Percentiles rank a stretch among this genome's conserved stretches.
These are phyloP conservation scores for Mormyrus proboscirostris DNA, from an alignment of 2,797 vertebrate species.

Conservation along the genomic window DNA sequence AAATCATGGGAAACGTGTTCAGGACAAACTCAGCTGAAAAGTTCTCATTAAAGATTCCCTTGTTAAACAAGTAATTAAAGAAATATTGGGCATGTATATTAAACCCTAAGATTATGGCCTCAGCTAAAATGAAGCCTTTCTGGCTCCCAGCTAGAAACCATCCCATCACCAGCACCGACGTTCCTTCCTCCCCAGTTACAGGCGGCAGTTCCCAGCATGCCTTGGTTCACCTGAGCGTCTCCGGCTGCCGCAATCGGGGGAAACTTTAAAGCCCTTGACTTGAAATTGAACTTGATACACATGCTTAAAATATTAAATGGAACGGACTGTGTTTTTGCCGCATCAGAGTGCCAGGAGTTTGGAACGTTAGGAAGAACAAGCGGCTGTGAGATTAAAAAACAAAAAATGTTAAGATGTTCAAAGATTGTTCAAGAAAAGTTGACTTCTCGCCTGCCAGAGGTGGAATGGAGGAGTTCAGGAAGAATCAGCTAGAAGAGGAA, in stretches of 20 bases:
- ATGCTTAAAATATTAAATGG: background rate
- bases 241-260: background rate
- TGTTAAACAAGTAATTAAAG: slow-evolving; percentile 3
- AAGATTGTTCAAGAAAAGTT: background rate
- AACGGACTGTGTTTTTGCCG: background rate
- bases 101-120: background rate
- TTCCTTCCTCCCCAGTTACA: background rate
- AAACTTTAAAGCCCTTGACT: background rate
- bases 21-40: background rate
- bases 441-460: slow-evolving; percentile 11
- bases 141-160: background rate
- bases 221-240: background rate
- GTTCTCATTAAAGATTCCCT: background rate
- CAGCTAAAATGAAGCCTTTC: background rate
- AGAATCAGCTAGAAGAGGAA: background rate
- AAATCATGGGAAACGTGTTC: background rate
- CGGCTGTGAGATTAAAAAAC: background rate
- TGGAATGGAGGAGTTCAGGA: slow-evolving; percentile 44
- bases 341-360: background rate
- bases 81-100: background rate
- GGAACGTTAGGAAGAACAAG: background rate
- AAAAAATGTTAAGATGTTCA: background rate
- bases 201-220: background rate
- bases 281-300: background rate
- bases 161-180: background rate